Evolutionary conservation across 2,888 invertebrate species (phyloP).

Genomic region (Idaea dimidiata): DNA sequence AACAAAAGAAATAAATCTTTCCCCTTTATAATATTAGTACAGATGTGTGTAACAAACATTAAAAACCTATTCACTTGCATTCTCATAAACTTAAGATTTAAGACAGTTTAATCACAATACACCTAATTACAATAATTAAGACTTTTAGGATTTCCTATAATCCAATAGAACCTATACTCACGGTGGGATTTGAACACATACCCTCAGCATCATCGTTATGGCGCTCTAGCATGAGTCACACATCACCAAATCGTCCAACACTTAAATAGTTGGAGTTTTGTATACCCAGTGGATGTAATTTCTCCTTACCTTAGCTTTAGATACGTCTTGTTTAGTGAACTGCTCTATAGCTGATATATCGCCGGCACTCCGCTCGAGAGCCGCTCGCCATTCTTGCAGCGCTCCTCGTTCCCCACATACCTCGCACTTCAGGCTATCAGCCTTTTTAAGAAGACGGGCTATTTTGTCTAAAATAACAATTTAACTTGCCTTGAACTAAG

Average conservation of each 20-base stretch:
- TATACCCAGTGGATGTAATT: background rate
- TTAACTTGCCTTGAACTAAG: background rate
- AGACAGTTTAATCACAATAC: too few species aligned
- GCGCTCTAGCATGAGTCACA: too few species aligned
- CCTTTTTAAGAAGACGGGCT: conserved; percentile 77
- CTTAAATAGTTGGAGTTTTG: background rate
- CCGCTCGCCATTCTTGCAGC: conserved; percentile 86
- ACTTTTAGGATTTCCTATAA: too few species aligned
- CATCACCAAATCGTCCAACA: too few species aligned
- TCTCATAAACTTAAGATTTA: too few species aligned
- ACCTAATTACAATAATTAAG: too few species aligned
- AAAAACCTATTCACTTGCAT: too few species aligned
- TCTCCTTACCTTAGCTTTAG: conserved; percentile 80
- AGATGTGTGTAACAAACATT: too few species aligned
- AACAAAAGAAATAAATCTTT: too few species aligned
- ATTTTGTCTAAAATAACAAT: conserved; percentile 65
- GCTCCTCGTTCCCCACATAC: conserved; percentile 86
- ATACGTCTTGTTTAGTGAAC: conserved; percentile 86
- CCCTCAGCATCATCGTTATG: too few species aligned
- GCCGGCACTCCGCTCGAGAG: conserved; percentile 84
- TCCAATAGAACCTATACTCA: too few species aligned
- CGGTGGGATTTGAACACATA: background rate
- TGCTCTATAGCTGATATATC: conserved; percentile 86
- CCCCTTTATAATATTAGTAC: too few species aligned
- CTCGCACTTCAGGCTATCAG: conserved; percentile 83